Base-by-base conservation (phyloP, 2,888 invertebrate species). In the Euclidia mi region DNA sequence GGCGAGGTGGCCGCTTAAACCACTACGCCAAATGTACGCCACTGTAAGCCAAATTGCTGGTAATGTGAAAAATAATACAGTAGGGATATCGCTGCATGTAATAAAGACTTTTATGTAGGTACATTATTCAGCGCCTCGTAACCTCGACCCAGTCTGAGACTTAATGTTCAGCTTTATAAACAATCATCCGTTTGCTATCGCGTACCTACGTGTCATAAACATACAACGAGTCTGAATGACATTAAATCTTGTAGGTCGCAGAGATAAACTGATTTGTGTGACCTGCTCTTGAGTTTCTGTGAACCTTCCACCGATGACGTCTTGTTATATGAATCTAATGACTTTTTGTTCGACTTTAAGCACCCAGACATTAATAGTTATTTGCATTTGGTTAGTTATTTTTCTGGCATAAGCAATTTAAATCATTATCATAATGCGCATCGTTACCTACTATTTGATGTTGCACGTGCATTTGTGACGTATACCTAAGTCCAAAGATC, bases 181-280 rank as follows among this genome's bases (percentile, higher is more conserved):
- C 76, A 72, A 66, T 74, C 68, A 64, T 66, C 60, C 74, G 72
- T 71, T 73, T 49, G 62, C 61, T 65, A 72, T 70, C 59, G 56
- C 51, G n/a, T n/a, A 57, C 44, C 60, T 49, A 55, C 45, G 47
- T 52, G 65, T 59, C 68, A 70, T 79, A 83, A 82, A 84, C 84
- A 67, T 60, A 66, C 62, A 73, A 65, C 25, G 18, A 55, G 55
- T 68, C 71, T 78, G 79, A 75, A 75, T 82, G 87, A 87, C 85
- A 87, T 89, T 88, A 88, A 84, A 82, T 85, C 82, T 73, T 66
- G 72, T 85, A 85, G 86, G 87, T 90, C 88, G 72, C 67, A 57
- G 46, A 80, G 87, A 91, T 87, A 85, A 81, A 76, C 68, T 59
- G 58, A 85, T 85, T 81, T 78, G 63, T 68, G 53, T 73, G 79